Evolutionary conservation across 2,888 invertebrate species (phyloP).

Genomic region (Eupeodes latifasciatus): DNA sequence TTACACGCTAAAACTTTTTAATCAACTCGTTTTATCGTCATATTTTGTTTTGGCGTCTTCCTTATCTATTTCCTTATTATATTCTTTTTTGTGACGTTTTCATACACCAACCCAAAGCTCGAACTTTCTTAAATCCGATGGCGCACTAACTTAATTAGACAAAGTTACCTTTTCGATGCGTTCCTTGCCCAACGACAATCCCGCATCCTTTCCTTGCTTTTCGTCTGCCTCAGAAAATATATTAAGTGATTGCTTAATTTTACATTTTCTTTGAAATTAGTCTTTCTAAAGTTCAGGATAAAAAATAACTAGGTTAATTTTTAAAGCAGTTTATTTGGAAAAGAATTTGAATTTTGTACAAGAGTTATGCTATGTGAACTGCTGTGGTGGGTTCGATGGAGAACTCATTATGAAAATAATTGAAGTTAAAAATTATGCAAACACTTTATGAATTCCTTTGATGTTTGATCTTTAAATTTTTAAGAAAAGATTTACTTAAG

Average conservation of each 20-base stretch:
- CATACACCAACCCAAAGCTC: too few species aligned
- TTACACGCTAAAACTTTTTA: not conserved
- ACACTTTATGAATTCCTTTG: too few species aligned
- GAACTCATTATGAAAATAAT: too few species aligned
- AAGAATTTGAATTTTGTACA: not conserved
- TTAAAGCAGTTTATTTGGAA: not conserved
- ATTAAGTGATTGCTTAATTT: not conserved
- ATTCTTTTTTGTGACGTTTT: too few species aligned
- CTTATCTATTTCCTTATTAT: not conserved
- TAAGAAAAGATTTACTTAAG: too few species aligned
- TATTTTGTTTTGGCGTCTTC: not conserved
- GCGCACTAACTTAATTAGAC: conserved; percentile 4
- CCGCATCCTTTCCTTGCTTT: too few species aligned
- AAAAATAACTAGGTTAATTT: not conserved
- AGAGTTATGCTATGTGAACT: too few species aligned
- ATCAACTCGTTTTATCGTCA: not conserved
- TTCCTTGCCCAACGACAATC: too few species aligned
- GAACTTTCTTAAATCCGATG: not conserved
- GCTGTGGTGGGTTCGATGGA: too few species aligned
- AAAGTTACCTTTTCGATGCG: not conserved
- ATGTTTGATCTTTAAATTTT: too few species aligned
- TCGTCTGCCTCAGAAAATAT: not conserved
- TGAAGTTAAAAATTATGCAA: too few species aligned
- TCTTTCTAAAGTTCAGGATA: not conserved
- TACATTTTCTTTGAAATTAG: not conserved